Conservation (phyloP, 2,113 vertebrate species). For the Sapayoa aenigma region DNA sequence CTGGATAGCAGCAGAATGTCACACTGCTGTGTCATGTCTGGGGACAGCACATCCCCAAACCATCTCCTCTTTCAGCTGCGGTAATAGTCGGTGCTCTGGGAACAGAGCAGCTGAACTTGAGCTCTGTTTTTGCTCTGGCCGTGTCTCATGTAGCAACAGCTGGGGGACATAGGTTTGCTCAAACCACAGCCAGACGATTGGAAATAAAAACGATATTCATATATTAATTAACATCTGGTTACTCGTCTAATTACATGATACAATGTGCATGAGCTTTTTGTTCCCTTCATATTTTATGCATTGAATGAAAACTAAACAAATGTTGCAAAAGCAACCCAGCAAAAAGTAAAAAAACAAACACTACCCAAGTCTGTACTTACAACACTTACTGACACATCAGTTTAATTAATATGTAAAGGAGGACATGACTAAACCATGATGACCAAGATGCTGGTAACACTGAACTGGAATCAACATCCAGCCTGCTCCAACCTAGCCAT, state of each 20-base stretch:
- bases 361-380: not conserved
- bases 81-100: not conserved
- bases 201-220: conserved; percentile 52
- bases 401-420: conserved; percentile 26
- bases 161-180: conserved; percentile 52
- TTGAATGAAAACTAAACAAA: conserved; percentile 55
- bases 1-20: conserved; percentile 28
- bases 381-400: not conserved
- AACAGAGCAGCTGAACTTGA: conserved; percentile 12
- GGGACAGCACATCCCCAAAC: conserved; percentile 12
- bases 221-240: conserved; percentile 63
- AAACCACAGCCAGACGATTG: conserved; percentile 60
- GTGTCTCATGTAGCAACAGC: conserved; percentile 27
- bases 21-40: not conserved
- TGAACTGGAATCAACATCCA: not conserved
- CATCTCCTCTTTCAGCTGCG: conserved; percentile 36
- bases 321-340: conserved; percentile 29
- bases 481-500: not conserved
- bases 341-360: conserved; percentile 26
- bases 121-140: conserved; percentile 27
- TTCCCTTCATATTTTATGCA: conserved; percentile 60
- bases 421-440: not conserved
- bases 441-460: not conserved
- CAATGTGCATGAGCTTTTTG: conserved; percentile 42
- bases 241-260: conserved; percentile 9